Percentiles rank a stretch among this genome's conserved stretches.
These are phyloP conservation scores for Willowsia nigromaculata DNA, from an alignment of 2,888 invertebrate genomes.

Conservation along the genomic window DNA sequence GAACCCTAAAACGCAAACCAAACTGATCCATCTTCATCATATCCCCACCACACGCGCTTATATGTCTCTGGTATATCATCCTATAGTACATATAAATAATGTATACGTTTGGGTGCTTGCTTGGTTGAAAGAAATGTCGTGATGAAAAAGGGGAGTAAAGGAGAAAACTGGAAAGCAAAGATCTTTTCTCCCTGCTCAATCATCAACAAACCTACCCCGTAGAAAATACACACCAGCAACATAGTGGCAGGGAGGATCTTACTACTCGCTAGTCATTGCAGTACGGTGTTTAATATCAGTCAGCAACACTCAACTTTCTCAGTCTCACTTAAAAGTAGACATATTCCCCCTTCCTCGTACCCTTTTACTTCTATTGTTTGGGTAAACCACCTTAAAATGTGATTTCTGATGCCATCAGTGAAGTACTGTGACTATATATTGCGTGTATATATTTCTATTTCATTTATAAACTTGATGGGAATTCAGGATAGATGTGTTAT, in stretches of 20 bases:
- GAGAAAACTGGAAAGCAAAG: conserved; percentile 35
- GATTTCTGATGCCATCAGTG: background rate
- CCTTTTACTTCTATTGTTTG: conserved; percentile 19
- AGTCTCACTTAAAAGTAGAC: conserved; percentile 17
- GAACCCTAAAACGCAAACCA: background rate
- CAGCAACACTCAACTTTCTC: background rate
- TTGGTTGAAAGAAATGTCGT: background rate
- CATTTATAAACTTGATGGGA: background rate
- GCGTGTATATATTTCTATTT: background rate
- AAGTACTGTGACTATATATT: background rate
- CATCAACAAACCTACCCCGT: conserved; percentile 42
- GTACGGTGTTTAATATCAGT: background rate
- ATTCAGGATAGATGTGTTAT: background rate
- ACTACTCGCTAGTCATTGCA: background rate
- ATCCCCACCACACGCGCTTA: background rate
- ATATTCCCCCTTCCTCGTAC: conserved; percentile 36
- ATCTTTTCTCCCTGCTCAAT: background rate
- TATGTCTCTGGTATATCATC: background rate
- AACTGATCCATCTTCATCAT: conserved; percentile 20
- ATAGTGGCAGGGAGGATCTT: background rate
- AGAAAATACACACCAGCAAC: background rate
- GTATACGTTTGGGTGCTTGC: too few relatives aligned
- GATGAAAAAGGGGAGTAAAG: conserved; percentile 31
- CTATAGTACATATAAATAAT: too few relatives aligned
- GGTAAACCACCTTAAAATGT: conserved; percentile 6